phyloP scores from a whole-genome alignment of 2,113 vertebrate species.

The Microtus richardsoni region DNA sequence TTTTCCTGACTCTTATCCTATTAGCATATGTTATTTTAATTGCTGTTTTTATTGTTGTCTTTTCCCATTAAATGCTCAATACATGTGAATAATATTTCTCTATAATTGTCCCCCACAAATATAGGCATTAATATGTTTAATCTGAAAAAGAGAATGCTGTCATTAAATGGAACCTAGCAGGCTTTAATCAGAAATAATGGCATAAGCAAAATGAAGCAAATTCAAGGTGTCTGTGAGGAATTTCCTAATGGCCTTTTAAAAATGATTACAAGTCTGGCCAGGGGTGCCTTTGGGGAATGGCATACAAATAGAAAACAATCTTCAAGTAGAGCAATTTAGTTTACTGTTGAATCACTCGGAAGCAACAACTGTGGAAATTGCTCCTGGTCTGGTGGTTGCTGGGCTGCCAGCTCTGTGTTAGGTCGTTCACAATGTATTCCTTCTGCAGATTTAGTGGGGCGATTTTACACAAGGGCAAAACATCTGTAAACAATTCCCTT shows the following conservation, averaged over 20 bases:
- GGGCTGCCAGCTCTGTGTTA: slow-evolving; percentile 21
- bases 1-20: not conserved
- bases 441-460: slow-evolving; percentile 32
- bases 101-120: slow-evolving; percentile 3
- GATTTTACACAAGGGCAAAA: slow-evolving; percentile 34
- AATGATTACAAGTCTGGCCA: slow-evolving; percentile 42
- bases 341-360: slow-evolving; percentile 55
- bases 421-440: slow-evolving; percentile 31
- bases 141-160: slow-evolving; percentile 35
- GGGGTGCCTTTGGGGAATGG: not conserved
- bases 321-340: slow-evolving; percentile 48
- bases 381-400: slow-evolving; percentile 24
- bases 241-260: slow-evolving; percentile 59
- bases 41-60: slow-evolving; percentile 42
- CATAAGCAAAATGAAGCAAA: slow-evolving; percentile 50
- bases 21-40: slow-evolving; percentile 56
- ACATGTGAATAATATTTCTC: slow-evolving; percentile 27
- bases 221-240: slow-evolving; percentile 42
- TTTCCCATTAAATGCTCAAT: slow-evolving; percentile 46
- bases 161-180: slow-evolving; percentile 48
- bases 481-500: slow-evolving; percentile 28
- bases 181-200: slow-evolving; percentile 62
- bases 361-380: slow-evolving; percentile 29
- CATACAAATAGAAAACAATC: slow-evolving; percentile 56
- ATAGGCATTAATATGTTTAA: slow-evolving; percentile 56